Base-by-base conservation (phyloP, 2,888 invertebrate genomes). In the Tetropium fuscum region DNA sequence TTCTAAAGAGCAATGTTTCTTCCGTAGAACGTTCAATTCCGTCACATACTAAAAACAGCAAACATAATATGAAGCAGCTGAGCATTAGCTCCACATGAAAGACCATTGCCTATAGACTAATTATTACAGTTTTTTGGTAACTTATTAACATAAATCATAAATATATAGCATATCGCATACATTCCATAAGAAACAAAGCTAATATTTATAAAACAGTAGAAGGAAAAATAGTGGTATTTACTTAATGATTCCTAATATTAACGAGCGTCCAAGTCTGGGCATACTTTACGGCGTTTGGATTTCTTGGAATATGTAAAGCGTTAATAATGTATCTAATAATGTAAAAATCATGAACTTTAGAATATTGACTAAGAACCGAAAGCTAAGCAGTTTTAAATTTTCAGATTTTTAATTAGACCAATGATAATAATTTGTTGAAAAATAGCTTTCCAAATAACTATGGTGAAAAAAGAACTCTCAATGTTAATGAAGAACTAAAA, bases 151-250 rank as follows among this genome's bases (percentile, higher is more conserved):
- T 8, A 34, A 15, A 34, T 1, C 27, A 44, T 27, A 16, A 27
- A 44, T 44, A 27, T 44, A n/a, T n/a, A n/a, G 44, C 44, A 44
- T 13, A 16, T 43, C 27, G 11, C 8, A 44, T 13, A 13, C 22
- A 44, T 44, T 22, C 44, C 13, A n/a, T 15, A 22, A n/a, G 15
- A 27, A 3, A 7, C 20, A 44, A 16, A 44, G 11, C 44, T 44
- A 44, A 44, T 44, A 44, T 44, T 44, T 44, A 19, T 43, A 44
- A 13, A 43, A 22, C 22, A 22, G 43, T 22, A 22, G 10, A 43
- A 18, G 19, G 13, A 22, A 38, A 22, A 22, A 22, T 3, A 38
- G 6, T 19, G 1, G 1, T 16, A n/a, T 19, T 38, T 19, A n/a
- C n/a, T n/a, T n/a, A 18, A 3, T 8, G 18, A n/a, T n/a, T 8